Evolutionary conservation across 2,888 invertebrate species (phyloP).

Genomic region (Matsumyia berberina): DNA sequence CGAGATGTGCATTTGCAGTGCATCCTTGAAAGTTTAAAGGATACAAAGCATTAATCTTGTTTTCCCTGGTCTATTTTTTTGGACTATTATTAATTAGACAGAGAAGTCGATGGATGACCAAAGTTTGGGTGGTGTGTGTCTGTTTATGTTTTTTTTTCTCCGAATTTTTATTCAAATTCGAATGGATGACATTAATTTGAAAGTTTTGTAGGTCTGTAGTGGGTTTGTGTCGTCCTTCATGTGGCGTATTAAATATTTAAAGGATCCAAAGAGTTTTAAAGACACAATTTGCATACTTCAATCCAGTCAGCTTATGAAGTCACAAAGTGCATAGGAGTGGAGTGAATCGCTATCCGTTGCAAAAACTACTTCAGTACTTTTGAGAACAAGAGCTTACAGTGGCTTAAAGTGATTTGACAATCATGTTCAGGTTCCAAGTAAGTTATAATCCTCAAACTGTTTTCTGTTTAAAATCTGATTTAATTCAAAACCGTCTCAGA

Average conservation of each 20-base stretch:
- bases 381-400: too few relatives aligned
- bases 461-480: too few relatives aligned
- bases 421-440: too few relatives aligned
- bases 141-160: background rate
- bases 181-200: slow-evolving; percentile 48
- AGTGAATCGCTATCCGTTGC: too few relatives aligned
- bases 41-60: slow-evolving; percentile 61
- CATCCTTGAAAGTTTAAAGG: slow-evolving; percentile 74
- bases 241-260: slow-evolving; percentile 27
- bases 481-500: too few relatives aligned
- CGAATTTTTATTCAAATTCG: slow-evolving; percentile 24
- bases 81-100: background rate
- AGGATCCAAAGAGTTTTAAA: background rate
- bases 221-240: background rate
- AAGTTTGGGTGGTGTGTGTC: slow-evolving; percentile 11
- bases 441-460: too few relatives aligned
- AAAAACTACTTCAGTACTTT: too few relatives aligned
- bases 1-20: slow-evolving; percentile 74
- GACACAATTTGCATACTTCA: slow-evolving; percentile 14
- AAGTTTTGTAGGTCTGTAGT: background rate
- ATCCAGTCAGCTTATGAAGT: too few relatives aligned
- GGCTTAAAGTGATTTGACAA: too few relatives aligned
- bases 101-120: slow-evolving; percentile 39
- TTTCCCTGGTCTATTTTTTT: slow-evolving; percentile 18
- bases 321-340: too few relatives aligned